Evolutionary conservation across 1,140 invertebrate genomes (phyloP).

Genomic region (Pseudoatta argentina): DNA sequence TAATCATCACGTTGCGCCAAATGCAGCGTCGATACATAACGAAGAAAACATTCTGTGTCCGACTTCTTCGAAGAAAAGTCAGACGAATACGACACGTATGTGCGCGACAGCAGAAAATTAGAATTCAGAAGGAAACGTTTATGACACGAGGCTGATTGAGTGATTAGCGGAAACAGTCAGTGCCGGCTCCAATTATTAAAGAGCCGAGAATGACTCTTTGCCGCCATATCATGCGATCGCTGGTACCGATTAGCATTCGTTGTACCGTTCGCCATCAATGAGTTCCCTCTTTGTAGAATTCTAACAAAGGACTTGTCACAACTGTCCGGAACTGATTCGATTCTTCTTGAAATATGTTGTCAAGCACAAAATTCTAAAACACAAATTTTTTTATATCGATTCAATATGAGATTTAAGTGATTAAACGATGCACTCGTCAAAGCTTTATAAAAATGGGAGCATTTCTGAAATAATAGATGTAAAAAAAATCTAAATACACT

Average conservation of each 20-base stretch:
- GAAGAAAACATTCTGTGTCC: neutral
- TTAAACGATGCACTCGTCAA: no score
- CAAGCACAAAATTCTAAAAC: no score
- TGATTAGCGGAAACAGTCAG: slow-evolving; percentile 68
- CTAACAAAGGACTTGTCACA: no score
- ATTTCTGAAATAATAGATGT: no score
- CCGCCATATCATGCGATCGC: neutral
- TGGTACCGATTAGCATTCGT: neutral
- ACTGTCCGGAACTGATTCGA: no score
- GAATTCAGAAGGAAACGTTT: slow-evolving; percentile 70
- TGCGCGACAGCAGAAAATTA: slow-evolving; percentile 40
- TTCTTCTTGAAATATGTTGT: no score
- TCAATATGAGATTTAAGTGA: no score
- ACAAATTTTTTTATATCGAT: no score
- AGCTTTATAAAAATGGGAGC: no score
- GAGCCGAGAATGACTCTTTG: slow-evolving; percentile 27
- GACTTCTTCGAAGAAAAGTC: neutral
- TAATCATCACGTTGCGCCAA: neutral
- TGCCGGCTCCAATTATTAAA: slow-evolving; percentile 51
- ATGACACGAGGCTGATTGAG: slow-evolving; percentile 60
- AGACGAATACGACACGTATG: neutral
- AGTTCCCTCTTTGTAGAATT: neutral
- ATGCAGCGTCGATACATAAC: neutral
- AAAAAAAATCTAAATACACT: no score
- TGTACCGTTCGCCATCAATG: neutral